Evolutionary conservation across 2,797 vertebrate species (phyloP), one percentile per base, ranked within the genome.

Genomic region (Premnoplex brunnescens): DNA sequence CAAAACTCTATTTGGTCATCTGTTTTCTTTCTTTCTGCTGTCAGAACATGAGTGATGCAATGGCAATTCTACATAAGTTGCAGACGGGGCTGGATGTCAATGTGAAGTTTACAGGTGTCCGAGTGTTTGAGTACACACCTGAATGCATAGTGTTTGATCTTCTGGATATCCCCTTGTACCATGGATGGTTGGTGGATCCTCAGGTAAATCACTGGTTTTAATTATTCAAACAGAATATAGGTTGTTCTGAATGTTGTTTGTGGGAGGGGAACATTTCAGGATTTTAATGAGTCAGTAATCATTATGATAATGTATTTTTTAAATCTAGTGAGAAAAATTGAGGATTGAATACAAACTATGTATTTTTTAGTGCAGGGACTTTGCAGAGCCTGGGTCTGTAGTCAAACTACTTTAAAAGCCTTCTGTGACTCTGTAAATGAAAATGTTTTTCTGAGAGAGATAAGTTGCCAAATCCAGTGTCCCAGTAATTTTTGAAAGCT

Each of bases 111-210:
- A 99, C 99, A 8, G 99, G 99, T 18, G 99, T 99, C 39, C 98
- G 99, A 30, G 99, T 99, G 5, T 99, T 99, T 78, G 99, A 99
- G 93, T 99, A 99, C 97, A 99, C 99, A 12, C 99, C 99, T 7
- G 99, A 99, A 97, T 99, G 99, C 98, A 99, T 99, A 36, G 99
- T 99, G 72, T 99, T 99, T 89, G 99, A 99, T 97, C 98, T 99
- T 93, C 99, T 99, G 30, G 99, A 99, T 98, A 99, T 99, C 96
- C 99, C 99, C 22, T 98, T 99, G 84, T 99, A 99, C 97, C 99
- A 99, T 32, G 99, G 99, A 91, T 99, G 99, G 99, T 97, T 99
- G 95, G 99, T 99, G 66, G 99, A 99, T 95, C 99, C 99, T 87
- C 99, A 99, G 99, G 99, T 99, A 97, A 98, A 96, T 88, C 60